Evolutionary conservation across 2,113 vertebrate species (phyloP), one percentile per base, ranked within the genome.

Genomic region (Catharus bicknelli): DNA sequence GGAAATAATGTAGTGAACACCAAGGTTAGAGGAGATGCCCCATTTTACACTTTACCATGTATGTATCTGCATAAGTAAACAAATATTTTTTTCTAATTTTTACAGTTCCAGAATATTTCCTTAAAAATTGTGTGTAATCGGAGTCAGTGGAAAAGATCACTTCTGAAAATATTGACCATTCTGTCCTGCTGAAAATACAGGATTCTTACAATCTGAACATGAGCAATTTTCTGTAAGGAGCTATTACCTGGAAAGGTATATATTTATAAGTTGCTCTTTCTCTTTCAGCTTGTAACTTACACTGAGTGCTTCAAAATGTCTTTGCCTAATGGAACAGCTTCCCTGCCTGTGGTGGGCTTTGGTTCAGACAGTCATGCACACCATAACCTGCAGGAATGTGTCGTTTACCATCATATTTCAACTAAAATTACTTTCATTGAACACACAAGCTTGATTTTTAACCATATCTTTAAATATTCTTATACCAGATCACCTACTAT

Each of bases 21-120:
- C 0, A 1, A 57, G 4, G 4, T 5, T 61, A n/a, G 25, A 25
- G 27, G 3, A 76, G 20, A 7, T 38, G n/a, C 4, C 16, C 6
- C 11, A 9, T 63, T 63, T 75, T 81, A 42, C 6, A 63, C 18
- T 61, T 73, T 53, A 19, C 5, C 32, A 20, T 16, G 12, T 19
- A 26, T 29, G 10, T 4, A 43, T 42, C 30, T 16, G 12, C 3
- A 12, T 64, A 82, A 72, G 16, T 25, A 74, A 58, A 25, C 5
- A 40, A 2, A 20, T 8, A 14, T 5, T 14, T 58, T 58, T 72
- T 76, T 34, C 47, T 29, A 16, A 34, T 50, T 86, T 59, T 70
- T 29, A 51, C 11, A 43, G 40, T 45, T 48, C 20, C 22, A 14
- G 42, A 57, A 38, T 36, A n/a, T 43, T 94, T 77, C 67, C 58